A percentile compares a stretch with the other conserved stretches of the same genome.
These are phyloP conservation scores for Takifugu flavidus DNA, from an alignment of 2,113 vertebrate genomes.

Conservation along the genomic window DNA sequence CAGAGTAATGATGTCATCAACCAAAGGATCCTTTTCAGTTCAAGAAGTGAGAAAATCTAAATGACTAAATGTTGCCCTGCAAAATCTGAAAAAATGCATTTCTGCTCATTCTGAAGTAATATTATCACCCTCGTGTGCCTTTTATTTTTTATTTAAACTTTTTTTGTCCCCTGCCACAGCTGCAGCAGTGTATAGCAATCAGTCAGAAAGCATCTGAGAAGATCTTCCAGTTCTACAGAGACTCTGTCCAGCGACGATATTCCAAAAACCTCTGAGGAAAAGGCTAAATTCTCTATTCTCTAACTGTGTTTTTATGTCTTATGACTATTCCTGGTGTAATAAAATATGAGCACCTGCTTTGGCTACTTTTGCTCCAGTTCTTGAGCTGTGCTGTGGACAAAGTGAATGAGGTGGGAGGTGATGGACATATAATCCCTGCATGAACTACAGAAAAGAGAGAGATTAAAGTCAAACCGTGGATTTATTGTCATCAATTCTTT, in stretches of 20 bases:
- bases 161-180: slow-evolving; percentile 62
- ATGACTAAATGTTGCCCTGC: not conserved
- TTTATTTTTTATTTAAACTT: not conserved
- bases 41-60: slow-evolving; percentile 75
- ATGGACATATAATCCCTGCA: not conserved
- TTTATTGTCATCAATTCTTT: slow-evolving; percentile 59
- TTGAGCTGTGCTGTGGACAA: slow-evolving; percentile 2
- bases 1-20: slow-evolving; percentile 81
- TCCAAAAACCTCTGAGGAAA: slow-evolving; percentile 78
- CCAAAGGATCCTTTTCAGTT: slow-evolving; percentile 83
- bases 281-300: not conserved
- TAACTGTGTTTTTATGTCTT: not conserved
- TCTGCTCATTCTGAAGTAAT: not conserved
- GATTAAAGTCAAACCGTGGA: slow-evolving; percentile 55
- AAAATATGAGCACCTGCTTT: slow-evolving; percentile 24
- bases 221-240: slow-evolving; percentile 88
- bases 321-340: slow-evolving; percentile 20
- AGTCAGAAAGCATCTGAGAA: slow-evolving; percentile 80
- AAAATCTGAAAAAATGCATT: not conserved
- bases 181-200: slow-evolving; percentile 84
- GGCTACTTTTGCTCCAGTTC: slow-evolving; percentile 10
- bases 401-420: not conserved
- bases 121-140: too few species aligned
- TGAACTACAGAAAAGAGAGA: slow-evolving; percentile 1
- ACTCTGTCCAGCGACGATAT: slow-evolving; percentile 80